Evolutionary conservation across 2,797 vertebrate genomes (phyloP).

Genomic region (Galago senegalensis): DNA sequence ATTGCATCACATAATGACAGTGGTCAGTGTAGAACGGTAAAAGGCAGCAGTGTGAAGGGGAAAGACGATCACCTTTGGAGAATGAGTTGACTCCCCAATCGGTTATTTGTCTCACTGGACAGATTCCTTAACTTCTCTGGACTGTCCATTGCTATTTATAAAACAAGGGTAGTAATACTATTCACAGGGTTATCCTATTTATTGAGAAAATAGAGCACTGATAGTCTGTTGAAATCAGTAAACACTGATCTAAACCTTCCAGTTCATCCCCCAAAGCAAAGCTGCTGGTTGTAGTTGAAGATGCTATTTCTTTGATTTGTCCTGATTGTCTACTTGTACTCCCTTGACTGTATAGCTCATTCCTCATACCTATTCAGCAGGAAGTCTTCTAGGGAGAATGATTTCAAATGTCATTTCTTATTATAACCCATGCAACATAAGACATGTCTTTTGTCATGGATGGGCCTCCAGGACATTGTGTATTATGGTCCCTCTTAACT

Average conservation of each 20-base stretch:
- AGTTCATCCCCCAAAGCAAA: neutral
- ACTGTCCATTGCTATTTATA: neutral
- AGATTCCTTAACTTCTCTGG: neutral
- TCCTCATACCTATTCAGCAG: neutral
- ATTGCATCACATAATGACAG: neutral
- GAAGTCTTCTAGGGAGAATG: neutral
- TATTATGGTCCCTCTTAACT: neutral
- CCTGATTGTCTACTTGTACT: neutral
- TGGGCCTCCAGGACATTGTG: neutral
- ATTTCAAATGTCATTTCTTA: neutral
- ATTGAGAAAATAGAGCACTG: neutral
- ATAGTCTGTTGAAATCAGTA: neutral
- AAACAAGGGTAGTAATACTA: fast-evolving
- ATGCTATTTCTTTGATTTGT: neutral
- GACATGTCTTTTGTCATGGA: neutral
- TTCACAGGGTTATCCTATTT: neutral
- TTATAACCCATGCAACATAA: neutral
- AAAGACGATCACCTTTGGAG: neutral
- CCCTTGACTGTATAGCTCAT: neutral
- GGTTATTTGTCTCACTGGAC: neutral
- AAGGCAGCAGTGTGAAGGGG: neutral
- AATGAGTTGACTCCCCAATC: neutral
- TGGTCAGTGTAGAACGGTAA: neutral
- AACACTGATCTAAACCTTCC: neutral
- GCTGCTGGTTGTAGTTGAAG: neutral